phyloP scores from a whole-genome alignment of 2,888 invertebrate genomes.

The Ophioninae sp. region DNA sequence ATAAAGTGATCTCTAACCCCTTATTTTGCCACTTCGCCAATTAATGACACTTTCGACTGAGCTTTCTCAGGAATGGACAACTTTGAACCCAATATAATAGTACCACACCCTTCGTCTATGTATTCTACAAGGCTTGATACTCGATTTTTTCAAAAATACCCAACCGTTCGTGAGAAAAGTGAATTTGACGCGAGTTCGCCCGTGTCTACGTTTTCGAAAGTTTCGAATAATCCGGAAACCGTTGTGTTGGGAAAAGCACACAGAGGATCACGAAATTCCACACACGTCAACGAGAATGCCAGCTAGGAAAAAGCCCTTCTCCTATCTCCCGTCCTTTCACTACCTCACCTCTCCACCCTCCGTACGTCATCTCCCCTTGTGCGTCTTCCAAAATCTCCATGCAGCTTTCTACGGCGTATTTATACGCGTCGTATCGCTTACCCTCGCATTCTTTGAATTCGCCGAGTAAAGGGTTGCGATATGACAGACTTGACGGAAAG shows the following conservation, averaged over 20 bases:
- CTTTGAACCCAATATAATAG: too few species aligned
- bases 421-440: not conserved
- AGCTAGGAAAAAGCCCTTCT: constrained; percentile 27
- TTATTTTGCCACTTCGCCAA: too few species aligned
- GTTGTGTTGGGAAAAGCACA: constrained; percentile 38
- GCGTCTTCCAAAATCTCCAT: constrained; percentile 36
- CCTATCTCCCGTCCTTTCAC: constrained; percentile 28
- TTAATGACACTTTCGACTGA: too few species aligned
- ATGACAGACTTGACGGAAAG: constrained; percentile 8
- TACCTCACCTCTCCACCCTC: not conserved
- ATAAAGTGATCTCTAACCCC: too few species aligned
- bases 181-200: constrained; percentile 15
- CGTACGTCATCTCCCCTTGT: constrained; percentile 22
- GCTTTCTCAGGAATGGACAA: too few species aligned
- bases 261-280: constrained; percentile 37
- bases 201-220: constrained; percentile 12
- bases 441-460: constrained; percentile 38
- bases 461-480: constrained; percentile 33
- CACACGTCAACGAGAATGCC: constrained; percentile 45
- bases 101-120: too few species aligned
- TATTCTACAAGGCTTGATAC: too few species aligned
- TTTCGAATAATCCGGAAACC: constrained; percentile 26
- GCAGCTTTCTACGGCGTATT: constrained; percentile 3
- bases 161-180: not conserved
- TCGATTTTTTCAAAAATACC: too few species aligned